Evolutionary conservation across 2,797 vertebrate genomes (phyloP).

Genomic region (Lepidocolaptes lacrymiger): DNA sequence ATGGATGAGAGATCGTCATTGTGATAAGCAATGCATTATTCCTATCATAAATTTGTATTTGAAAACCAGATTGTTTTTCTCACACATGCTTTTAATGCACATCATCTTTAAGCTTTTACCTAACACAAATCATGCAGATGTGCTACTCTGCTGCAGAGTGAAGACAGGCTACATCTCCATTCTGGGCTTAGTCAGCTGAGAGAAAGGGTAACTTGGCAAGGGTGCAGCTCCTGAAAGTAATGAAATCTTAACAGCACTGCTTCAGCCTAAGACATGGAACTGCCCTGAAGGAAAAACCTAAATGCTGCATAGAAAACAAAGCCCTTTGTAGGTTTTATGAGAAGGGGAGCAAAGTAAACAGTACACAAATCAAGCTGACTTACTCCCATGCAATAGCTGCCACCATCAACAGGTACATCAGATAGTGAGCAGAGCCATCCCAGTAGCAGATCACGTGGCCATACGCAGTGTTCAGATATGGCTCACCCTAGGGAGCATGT

Average conservation of each 20-base stretch:
- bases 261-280: neutral
- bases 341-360: neutral
- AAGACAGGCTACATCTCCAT: neutral
- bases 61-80: neutral
- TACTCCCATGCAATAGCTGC: conserved; percentile 95
- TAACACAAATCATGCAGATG: neutral
- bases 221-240: neutral
- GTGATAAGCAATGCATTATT: neutral
- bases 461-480: conserved; percentile 90
- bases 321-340: neutral
- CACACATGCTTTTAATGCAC: neutral
- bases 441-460: conserved; percentile 95
- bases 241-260: neutral
- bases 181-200: neutral
- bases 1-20: neutral
- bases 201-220: neutral
- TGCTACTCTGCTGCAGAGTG: neutral
- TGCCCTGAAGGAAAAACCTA: neutral
- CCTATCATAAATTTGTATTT: neutral
- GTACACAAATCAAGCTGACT: conserved; percentile 22
- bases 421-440: conserved; percentile 93
- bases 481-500: conserved; percentile 72
- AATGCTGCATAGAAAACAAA: neutral
- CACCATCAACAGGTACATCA: conserved; percentile 95
- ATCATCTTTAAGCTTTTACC: neutral